Base-by-base conservation (phyloP, 2,888 invertebrate species). In the Elegia similella region DNA sequence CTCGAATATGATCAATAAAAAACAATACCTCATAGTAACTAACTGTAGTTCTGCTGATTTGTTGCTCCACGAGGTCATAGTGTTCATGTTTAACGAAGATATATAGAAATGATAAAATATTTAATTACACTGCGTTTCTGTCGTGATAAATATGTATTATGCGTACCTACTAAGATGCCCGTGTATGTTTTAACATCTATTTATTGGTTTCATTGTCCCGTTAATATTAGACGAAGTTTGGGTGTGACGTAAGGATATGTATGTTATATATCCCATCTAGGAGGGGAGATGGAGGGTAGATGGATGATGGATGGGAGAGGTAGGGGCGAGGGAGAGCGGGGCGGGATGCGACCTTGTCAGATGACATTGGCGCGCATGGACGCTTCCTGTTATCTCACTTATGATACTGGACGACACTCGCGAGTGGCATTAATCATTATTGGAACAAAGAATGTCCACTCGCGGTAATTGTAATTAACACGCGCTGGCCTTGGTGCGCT, bases 371-470 rank as follows among this genome's bases (percentile, higher is more conserved):
- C 76, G 80, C 77, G 75, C 80, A 80, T 78, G 84, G 84, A 81
- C 84, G 86, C 84, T 90, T 90, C 89, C 90, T 90, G 88, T 86
- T 89, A 88, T 89, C 90, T 88, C 86, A 82, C 80, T 80, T 78
- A 79, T 81, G 82, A 85, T 85, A 83, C 79, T 86, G 80, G 78
- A 80, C 84, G 82, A 75, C 82, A 76, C 79, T 84, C 78, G 82
- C 86, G 82, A 73, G 78, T 79, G 80, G 86, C 85, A 85, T 88
- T 90, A 84, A 87, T 90, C 88, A 88, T 82, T 88, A 88, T 85
- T 87, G 86, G 83, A 91, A 90, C 90, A 91, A 91, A 91, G 90
- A 90, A 86, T 89, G 89, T 88, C 88, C 90, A 90, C 89, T 89
- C 87, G 84, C 86, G 85, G 88, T 86, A 88, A 88, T 89, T 84